These are phyloP conservation scores for Dasysyrphus albostriatus DNA, from an alignment of 2,888 invertebrate species.

Conservation along the genomic window DNA sequence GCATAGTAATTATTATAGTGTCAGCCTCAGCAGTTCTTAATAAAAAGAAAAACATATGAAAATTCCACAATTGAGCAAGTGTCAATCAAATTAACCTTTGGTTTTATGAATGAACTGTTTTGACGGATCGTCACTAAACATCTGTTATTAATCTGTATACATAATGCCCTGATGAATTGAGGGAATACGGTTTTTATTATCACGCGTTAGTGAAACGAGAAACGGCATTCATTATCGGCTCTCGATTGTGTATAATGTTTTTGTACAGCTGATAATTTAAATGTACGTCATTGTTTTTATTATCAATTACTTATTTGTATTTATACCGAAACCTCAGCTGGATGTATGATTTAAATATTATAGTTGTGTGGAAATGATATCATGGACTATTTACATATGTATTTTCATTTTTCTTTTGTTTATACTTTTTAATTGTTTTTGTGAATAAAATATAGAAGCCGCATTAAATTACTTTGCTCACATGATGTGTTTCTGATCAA, in stretches of 20 bases:
- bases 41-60: slow-evolving; percentile 40
- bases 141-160: slow-evolving; percentile 20
- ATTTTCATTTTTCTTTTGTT: not conserved
- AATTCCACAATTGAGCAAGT: slow-evolving; percentile 53
- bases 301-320: not conserved
- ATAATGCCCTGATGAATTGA: slow-evolving; percentile 8
- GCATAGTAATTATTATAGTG: slow-evolving; percentile 16
- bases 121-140: slow-evolving; percentile 64
- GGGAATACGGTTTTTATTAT: slow-evolving; percentile 39
- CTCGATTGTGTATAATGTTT: not conserved
- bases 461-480: too few relatives aligned
- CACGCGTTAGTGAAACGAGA: not conserved
- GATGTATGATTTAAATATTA: not conserved
- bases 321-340: not conserved
- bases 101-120: slow-evolving; percentile 70
- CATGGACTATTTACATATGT: not conserved
- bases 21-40: slow-evolving; percentile 35
- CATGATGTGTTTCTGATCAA: too few relatives aligned
- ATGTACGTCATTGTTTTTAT: slow-evolving; percentile 15
- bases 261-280: slow-evolving; percentile 9
- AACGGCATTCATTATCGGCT: slow-evolving; percentile 9
- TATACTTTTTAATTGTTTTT: too few relatives aligned
- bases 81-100: slow-evolving; percentile 76
- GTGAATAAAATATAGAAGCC: too few relatives aligned
- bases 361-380: not conserved